Evolutionary conservation across 1,140 invertebrate genomes (phyloP).

Genomic region (Pseudomyrmex cubaensis): DNA sequence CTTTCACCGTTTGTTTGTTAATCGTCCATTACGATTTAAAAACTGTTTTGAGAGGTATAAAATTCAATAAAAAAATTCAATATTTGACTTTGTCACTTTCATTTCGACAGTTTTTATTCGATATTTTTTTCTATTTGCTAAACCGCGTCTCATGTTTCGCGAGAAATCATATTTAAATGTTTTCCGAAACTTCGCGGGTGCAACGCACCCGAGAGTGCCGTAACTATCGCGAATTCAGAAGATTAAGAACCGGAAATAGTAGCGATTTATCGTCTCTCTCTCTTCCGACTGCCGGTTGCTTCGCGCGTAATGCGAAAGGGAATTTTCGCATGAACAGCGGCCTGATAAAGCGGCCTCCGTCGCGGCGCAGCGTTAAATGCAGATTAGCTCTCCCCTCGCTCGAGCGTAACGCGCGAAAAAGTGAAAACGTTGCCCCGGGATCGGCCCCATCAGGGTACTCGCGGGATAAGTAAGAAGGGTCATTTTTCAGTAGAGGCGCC

Average conservation of each 20-base stretch:
- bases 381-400: conserved; percentile 52
- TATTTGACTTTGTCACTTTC: too few relatives aligned
- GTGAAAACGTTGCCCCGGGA: conserved; percentile 67
- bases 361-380: conserved; percentile 47
- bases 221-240: not conserved
- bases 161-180: too few relatives aligned
- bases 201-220: too few relatives aligned
- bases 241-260: not conserved
- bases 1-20: too few relatives aligned
- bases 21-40: too few relatives aligned
- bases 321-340: conserved; percentile 59
- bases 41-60: too few relatives aligned
- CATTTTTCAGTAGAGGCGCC: conserved; percentile 67
- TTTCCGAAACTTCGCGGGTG: too few relatives aligned
- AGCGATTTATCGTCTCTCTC: not conserved
- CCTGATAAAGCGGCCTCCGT: conserved; percentile 44
- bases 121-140: too few relatives aligned
- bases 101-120: too few relatives aligned
- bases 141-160: too few relatives aligned
- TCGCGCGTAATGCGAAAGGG: conserved; percentile 18
- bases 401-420: conserved; percentile 65
- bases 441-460: conserved; percentile 60
- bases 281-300: not conserved
- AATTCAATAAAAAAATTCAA: too few relatives aligned
- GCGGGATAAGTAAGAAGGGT: conserved; percentile 57